Conservation (phyloP, 2,888 invertebrate genomes). For the Melinaea marsaeus region DNA sequence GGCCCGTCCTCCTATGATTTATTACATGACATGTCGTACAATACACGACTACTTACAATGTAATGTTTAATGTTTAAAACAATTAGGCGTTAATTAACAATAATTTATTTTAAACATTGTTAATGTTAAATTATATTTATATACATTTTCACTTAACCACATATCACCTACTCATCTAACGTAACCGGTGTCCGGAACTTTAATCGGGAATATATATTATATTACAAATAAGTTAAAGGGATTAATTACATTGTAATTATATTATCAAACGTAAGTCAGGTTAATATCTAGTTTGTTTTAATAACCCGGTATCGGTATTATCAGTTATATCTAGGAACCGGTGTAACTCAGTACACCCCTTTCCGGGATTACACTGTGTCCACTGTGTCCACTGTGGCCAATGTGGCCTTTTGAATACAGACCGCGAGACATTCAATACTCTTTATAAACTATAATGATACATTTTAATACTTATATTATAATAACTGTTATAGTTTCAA, state of each 20-base stretch:
- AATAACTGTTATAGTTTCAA: too few species aligned
- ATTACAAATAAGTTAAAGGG: neutral
- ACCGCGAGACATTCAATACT: neutral
- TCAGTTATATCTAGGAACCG: slow-evolving; percentile 20
- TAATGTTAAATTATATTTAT: neutral
- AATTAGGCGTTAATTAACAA: neutral
- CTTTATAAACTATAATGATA: too few species aligned
- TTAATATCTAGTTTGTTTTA: slow-evolving; percentile 19
- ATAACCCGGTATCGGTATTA: slow-evolving; percentile 24
- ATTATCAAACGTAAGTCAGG: slow-evolving; percentile 5
- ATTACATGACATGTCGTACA: slow-evolving; percentile 22
- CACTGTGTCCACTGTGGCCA: too few species aligned
- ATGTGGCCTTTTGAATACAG: neutral
- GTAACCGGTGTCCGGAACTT: neutral
- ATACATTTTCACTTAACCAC: neutral
- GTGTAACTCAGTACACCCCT: slow-evolving; percentile 22
- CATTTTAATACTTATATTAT: too few species aligned
- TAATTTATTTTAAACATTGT: neutral
- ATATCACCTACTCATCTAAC: neutral
- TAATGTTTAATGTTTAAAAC: neutral
- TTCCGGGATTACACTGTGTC: slow-evolving; percentile 16
- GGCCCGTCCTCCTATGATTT: slow-evolving; percentile 27
- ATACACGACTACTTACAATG: neutral
- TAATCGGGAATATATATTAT: neutral
- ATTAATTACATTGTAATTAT: neutral